Conservation (phyloP, 92 coral and sea anemone species). For the Heliopora coerulea region DNA sequence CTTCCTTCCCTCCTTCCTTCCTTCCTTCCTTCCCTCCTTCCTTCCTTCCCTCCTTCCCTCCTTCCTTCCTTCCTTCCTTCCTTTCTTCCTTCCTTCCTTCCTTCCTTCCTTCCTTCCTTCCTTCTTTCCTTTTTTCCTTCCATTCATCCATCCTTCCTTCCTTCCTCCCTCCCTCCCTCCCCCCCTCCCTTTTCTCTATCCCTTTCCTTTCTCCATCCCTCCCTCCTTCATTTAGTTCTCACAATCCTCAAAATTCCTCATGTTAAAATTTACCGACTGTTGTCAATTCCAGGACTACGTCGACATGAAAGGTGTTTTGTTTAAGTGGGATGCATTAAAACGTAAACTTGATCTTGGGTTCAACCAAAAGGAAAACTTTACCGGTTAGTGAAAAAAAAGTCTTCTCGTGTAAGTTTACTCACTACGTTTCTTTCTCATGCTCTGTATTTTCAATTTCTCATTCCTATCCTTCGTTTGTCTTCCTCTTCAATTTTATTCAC, state of each 20-base stretch:
- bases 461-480: too few species aligned
- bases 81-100: neutral
- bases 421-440: too few species aligned
- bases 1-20: slow-evolving; percentile 17
- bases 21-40: slow-evolving; percentile 14
- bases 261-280: too few species aligned
- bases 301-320: slow-evolving; percentile 15
- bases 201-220: slow-evolving; percentile 14
- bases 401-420: too few species aligned
- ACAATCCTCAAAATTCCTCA: neutral
- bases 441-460: too few species aligned
- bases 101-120: too few species aligned
- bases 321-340: neutral
- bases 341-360: slow-evolving; percentile 21
- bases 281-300: neutral
- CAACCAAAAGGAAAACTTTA: slow-evolving; percentile 13
- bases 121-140: neutral
- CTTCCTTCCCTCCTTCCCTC: slow-evolving; percentile 5
- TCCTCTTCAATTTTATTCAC: too few species aligned
- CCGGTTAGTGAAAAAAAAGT: neutral
- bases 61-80: neutral
- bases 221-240: neutral
- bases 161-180: slow-evolving; percentile 12
- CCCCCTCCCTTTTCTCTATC: neutral
- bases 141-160: neutral